phyloP scores from a whole-genome alignment of 1,140 invertebrate species.

The Lordiphosa stackelbergi region DNA sequence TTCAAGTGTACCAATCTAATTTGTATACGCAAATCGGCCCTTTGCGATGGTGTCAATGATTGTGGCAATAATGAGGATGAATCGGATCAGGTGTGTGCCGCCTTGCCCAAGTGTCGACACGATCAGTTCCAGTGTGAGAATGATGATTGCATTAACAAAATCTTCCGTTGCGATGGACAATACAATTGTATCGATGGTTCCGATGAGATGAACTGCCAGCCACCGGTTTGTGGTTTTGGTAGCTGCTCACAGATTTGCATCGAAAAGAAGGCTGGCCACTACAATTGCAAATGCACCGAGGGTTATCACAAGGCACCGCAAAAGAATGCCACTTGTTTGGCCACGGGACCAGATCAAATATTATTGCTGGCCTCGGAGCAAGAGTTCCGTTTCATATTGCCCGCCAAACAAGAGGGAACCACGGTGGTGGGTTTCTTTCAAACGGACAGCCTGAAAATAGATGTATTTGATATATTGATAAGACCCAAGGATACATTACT shows the following conservation, averaged over 20 bases:
- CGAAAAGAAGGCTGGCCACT: constrained; percentile 81
- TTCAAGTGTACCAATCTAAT: constrained; percentile 80
- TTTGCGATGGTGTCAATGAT: constrained; percentile 84
- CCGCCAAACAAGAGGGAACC: constrained; percentile 80
- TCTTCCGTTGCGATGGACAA: constrained; percentile 85
- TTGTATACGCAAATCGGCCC: constrained; percentile 83
- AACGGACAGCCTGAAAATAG: constrained; percentile 78
- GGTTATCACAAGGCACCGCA: constrained; percentile 80
- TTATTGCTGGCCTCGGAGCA: constrained; percentile 82
- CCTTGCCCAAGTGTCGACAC: constrained; percentile 83
- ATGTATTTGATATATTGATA: constrained; percentile 80
- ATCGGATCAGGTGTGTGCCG: constrained; percentile 79
- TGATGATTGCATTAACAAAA: constrained; percentile 85
- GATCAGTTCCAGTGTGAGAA: constrained; percentile 87
- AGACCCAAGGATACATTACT: constrained; percentile 76
- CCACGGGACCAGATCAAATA: constrained; percentile 79
- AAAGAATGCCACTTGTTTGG: constrained; percentile 79
- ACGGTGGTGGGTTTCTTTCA: constrained; percentile 72
- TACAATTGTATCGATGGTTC: constrained; percentile 83
- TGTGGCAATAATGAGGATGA: constrained; percentile 83
- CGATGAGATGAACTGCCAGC: constrained; percentile 83
- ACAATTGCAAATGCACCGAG: constrained; percentile 83
- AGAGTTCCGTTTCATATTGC: constrained; percentile 81
- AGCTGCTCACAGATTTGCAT: constrained; percentile 87
- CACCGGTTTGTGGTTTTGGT: constrained; percentile 85